A percentile compares a stretch with the other conserved stretches of the same genome.
phyloP scores from a whole-genome alignment of 1,140 invertebrate genomes.

The Leptinotarsa defecta region DNA sequence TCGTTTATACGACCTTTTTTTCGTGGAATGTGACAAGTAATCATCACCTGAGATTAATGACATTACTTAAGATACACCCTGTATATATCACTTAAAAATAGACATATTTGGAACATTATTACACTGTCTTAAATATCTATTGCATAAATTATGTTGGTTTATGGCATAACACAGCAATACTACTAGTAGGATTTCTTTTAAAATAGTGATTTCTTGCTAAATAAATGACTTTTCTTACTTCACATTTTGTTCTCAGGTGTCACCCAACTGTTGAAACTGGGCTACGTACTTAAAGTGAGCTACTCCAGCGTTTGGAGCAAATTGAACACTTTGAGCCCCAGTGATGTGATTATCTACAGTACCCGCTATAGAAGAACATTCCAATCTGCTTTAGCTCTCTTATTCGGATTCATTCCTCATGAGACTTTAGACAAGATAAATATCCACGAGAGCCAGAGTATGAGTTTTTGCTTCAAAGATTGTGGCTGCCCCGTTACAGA shows the following conservation, averaged over 20 bases:
- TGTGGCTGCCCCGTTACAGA: constrained; percentile 80
- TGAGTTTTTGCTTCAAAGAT: constrained; percentile 83
- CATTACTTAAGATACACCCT: no score
- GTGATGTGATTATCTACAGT: constrained; percentile 75
- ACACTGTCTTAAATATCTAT: no score
- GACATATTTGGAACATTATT: no score
- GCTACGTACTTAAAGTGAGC: constrained; percentile 69
- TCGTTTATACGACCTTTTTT: no score
- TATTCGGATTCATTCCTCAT: constrained; percentile 74
- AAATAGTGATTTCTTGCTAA: neutral
- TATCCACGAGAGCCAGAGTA: constrained; percentile 75
- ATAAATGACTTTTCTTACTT: neutral
- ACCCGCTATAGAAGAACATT: constrained; percentile 87
- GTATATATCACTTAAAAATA: no score
- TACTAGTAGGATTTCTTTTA: no score
- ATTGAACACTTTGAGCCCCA: constrained; percentile 54
- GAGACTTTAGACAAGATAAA: constrained; percentile 58
- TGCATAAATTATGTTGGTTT: no score
- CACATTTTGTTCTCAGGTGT: constrained; percentile 28
- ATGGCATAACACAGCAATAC: no score
- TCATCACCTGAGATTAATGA: no score
- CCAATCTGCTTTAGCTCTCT: constrained; percentile 82
- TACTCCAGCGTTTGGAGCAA: constrained; percentile 62
- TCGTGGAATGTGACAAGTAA: no score
- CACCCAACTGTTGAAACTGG: constrained; percentile 76